A percentile compares a stretch with the other conserved stretches of the same genome.
phyloP scores from a whole-genome alignment of 2,113 vertebrate species.

The Urocolius indicus region DNA sequence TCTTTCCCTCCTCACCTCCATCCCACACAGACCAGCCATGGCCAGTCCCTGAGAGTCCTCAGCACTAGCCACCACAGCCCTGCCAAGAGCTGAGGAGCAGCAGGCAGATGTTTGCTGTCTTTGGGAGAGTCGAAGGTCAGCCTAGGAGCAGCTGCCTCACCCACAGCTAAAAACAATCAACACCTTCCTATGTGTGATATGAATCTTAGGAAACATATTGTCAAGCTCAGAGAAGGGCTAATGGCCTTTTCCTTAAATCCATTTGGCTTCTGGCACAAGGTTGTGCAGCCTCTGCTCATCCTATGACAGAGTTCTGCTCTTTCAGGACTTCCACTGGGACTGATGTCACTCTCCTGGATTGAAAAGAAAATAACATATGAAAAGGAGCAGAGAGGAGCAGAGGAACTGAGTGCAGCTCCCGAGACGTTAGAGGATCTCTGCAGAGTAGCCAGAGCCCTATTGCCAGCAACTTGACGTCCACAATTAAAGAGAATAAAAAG shows the following conservation, averaged over 20 bases:
- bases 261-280: conserved; percentile 5
- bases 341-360: background rate
- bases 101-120: background rate
- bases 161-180: conserved; percentile 33
- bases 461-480: background rate
- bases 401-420: background rate
- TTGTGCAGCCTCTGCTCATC: background rate
- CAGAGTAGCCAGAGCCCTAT: background rate
- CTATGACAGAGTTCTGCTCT: conserved; percentile 1
- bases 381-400: background rate
- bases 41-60: background rate
- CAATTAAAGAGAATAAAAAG: background rate
- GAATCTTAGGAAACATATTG: conserved; percentile 53
- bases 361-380: background rate
- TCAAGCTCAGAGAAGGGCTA: conserved; percentile 13
- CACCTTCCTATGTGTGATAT: background rate
- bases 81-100: background rate
- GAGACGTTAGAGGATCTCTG: background rate
- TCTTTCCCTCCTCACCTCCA: background rate
- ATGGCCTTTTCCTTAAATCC: conserved; percentile 12
- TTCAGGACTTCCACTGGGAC: conserved; percentile 10
- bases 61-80: background rate
- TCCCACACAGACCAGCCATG: rapidly evolving
- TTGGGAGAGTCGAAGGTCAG: background rate
- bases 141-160: background rate